Evolutionary conservation across 2,797 vertebrate species (phyloP).

Genomic region (Cyclura pinguis): DNA sequence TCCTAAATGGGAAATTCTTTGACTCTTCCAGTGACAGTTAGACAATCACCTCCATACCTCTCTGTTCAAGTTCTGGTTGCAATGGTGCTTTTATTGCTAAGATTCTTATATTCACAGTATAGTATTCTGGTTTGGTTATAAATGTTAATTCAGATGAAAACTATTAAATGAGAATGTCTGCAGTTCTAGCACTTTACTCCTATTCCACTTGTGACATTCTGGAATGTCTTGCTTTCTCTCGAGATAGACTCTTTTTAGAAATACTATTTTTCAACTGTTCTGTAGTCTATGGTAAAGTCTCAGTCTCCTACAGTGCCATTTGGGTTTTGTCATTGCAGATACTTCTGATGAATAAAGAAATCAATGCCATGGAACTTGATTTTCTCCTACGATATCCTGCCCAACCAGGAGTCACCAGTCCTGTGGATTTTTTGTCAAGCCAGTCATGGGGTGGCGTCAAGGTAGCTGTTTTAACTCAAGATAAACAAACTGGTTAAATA

Average conservation of each 20-base stretch:
- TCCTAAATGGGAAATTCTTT: not conserved
- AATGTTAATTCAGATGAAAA: not conserved
- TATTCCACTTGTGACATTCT: not conserved
- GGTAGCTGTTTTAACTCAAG: slow-evolving; percentile 77
- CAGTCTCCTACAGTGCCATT: not conserved
- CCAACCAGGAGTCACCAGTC: slow-evolving; percentile 84
- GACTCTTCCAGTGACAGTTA: not conserved
- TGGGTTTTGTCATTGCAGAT: slow-evolving; percentile 78
- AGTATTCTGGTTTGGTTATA: not conserved
- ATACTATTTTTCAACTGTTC: not conserved
- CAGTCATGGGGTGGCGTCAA: slow-evolving; percentile 95
- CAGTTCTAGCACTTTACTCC: not conserved
- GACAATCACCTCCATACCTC: not conserved
- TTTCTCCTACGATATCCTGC: slow-evolving; percentile 92
- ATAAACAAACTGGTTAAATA: not conserved
- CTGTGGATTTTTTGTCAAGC: slow-evolving; percentile 92
- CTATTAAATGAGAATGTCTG: not conserved
- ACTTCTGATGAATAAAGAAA: slow-evolving; percentile 91
- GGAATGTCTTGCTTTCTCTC: not conserved
- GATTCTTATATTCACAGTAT: not conserved
- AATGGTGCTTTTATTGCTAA: not conserved
- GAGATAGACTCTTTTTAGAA: not conserved
- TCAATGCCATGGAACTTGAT: slow-evolving; percentile 86
- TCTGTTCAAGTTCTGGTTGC: not conserved
- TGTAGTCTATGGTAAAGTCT: not conserved